A percentile compares a stretch with the other conserved stretches of the same genome.
Evolutionary conservation across 2,797 vertebrate genomes (phyloP).

Genomic region (Crocodylus rhombifer): DNA sequence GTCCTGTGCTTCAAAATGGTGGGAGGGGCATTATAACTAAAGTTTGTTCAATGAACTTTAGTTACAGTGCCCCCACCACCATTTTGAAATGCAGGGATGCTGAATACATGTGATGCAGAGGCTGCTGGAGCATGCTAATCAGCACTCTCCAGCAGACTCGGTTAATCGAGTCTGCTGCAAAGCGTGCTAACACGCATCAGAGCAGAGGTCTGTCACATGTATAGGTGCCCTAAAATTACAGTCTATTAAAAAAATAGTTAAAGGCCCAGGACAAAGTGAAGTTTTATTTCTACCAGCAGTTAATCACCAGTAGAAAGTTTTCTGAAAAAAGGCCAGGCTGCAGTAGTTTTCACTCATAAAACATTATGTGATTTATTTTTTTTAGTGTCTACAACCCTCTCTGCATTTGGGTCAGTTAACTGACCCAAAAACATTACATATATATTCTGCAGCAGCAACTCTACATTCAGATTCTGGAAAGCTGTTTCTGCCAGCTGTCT

Average conservation of each 20-base stretch:
- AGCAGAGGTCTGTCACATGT: no score
- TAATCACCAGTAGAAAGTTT: neutral
- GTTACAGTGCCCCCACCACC: no score
- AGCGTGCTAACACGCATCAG: no score
- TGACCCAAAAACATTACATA: neutral
- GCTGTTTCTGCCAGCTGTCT: neutral
- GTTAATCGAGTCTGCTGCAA: no score
- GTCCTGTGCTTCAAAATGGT: no score
- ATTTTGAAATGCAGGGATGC: no score
- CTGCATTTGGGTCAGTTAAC: neutral
- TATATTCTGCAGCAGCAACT: neutral
- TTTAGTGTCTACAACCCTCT: neutral
- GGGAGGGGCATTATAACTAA: no score
- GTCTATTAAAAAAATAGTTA: neutral
- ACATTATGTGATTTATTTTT: neutral
- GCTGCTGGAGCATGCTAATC: no score
- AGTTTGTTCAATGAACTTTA: no score
- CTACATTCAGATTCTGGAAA: constrained; percentile 19
- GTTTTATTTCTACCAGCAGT: neutral
- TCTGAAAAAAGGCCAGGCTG: neutral
- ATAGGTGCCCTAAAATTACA: neutral
- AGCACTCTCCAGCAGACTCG: no score
- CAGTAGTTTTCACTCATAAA: neutral
- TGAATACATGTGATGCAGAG: no score
- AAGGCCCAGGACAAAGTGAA: accelerated